Evolutionary conservation across 2,797 vertebrate species (phyloP).

Genomic region (Myotis pilosus): DNA sequence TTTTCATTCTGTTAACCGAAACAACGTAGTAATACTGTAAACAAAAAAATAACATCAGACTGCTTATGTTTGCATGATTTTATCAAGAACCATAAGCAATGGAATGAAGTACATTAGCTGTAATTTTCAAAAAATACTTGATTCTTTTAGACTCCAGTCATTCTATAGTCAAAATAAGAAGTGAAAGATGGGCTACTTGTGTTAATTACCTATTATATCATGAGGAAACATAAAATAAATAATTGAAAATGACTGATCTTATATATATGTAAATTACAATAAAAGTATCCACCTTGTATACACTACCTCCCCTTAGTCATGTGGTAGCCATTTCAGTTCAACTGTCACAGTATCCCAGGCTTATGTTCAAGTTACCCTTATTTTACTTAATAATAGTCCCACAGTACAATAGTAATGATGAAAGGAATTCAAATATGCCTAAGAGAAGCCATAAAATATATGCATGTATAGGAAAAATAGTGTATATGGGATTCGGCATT

Average conservation of each 20-base stretch:
- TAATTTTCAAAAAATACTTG: slow-evolving; percentile 63
- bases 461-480: background rate
- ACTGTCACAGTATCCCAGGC: background rate
- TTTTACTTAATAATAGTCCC: background rate
- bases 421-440: background rate
- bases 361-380: background rate
- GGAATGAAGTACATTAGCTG: slow-evolving; percentile 65
- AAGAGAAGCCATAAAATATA: background rate
- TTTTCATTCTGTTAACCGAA: slow-evolving; percentile 88
- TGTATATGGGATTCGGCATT: background rate
- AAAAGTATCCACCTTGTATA: background rate
- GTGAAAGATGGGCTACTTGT: slow-evolving; percentile 25
- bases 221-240: slow-evolving; percentile 2
- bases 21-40: slow-evolving; percentile 86
- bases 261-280: background rate
- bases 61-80: slow-evolving; percentile 84
- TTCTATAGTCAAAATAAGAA: slow-evolving; percentile 29
- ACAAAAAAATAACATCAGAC: slow-evolving; percentile 86
- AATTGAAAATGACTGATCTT: slow-evolving; percentile 14
- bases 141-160: slow-evolving; percentile 68
- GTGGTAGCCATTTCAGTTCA: background rate
- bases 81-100: slow-evolving; percentile 79
- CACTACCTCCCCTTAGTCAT: background rate
- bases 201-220: slow-evolving; percentile 38
- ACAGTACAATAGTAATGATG: background rate